These are phyloP conservation scores for Iphiclides podalirius DNA, from an alignment of 2,888 invertebrate genomes.

Conservation along the genomic window DNA sequence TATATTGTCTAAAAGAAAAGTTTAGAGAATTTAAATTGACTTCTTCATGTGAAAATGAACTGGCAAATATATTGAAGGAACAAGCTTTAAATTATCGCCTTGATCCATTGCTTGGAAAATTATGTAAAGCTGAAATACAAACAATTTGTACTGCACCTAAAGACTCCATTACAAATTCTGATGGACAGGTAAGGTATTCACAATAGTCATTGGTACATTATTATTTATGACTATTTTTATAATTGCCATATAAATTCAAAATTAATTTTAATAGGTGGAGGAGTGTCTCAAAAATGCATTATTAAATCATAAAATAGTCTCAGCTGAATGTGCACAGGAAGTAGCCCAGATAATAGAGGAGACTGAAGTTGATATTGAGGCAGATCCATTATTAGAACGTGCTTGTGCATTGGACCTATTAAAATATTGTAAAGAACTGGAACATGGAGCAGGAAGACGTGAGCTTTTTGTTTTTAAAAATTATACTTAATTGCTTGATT, in stretches of 20 bases:
- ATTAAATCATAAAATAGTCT: constrained; percentile 85
- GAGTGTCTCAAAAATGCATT: constrained; percentile 95
- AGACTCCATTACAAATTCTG: constrained; percentile 64
- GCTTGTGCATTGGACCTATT: constrained; percentile 92
- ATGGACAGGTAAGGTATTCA: constrained; percentile 61
- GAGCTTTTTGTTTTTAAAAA: constrained; percentile 63
- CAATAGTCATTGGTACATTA: no score
- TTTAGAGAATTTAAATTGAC: constrained; percentile 88
- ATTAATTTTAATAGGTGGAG: constrained; percentile 82
- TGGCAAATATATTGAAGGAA: constrained; percentile 90
- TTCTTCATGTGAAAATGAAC: constrained; percentile 88
- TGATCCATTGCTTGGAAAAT: constrained; percentile 90
- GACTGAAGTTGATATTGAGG: constrained; percentile 95
- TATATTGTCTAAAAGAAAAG: constrained; percentile 90
- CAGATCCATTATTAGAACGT: constrained; percentile 93
- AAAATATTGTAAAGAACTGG: constrained; percentile 88
- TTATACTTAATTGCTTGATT: no score
- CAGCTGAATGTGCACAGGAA: constrained; percentile 89
- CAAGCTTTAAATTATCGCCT: constrained; percentile 94
- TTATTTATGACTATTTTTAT: neutral
- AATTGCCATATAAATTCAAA: neutral
- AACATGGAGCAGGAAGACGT: constrained; percentile 95
- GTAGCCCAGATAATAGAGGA: constrained; percentile 94
- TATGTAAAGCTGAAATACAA: constrained; percentile 88
- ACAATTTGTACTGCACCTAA: constrained; percentile 80